Conservation (phyloP, 2,888 invertebrate species). For the Tenthredo amoena region DNA sequence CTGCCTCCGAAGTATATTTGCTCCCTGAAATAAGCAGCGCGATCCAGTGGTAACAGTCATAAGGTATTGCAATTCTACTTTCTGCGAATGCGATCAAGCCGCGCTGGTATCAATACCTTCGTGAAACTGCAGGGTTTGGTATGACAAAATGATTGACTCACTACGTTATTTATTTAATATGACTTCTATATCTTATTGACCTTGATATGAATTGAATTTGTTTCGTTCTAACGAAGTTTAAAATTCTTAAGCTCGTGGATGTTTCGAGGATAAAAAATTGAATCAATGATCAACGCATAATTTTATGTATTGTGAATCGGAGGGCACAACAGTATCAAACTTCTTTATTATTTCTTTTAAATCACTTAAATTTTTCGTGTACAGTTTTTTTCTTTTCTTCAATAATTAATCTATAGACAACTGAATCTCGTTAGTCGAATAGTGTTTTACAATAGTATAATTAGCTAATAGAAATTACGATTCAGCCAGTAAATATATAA, state of each 20-base stretch:
- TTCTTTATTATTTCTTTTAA: background rate
- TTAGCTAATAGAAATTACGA: conserved; percentile 20
- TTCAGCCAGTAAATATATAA: conserved; percentile 6
- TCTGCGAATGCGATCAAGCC: background rate
- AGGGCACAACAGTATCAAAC: conserved; percentile 41
- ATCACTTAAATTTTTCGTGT: conserved; percentile 11
- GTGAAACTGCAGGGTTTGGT: no score
- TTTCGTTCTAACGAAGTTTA: background rate
- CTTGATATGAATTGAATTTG: background rate
- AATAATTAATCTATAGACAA: background rate
- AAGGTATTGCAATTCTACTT: background rate
- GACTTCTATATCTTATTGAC: no score
- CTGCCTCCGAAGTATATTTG: background rate
- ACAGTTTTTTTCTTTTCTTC: background rate
- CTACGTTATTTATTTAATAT: no score
- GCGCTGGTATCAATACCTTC: no score
- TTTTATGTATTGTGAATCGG: background rate
- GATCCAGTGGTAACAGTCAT: background rate
- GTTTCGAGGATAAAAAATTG: background rate
- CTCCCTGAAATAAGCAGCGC: background rate
- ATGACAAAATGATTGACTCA: no score
- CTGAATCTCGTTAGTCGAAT: background rate
- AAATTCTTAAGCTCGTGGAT: background rate
- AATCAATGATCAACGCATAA: background rate
- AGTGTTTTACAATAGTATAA: background rate